Base-by-base conservation (phyloP, 2,113 vertebrate species). In the Origma solitaria region DNA sequence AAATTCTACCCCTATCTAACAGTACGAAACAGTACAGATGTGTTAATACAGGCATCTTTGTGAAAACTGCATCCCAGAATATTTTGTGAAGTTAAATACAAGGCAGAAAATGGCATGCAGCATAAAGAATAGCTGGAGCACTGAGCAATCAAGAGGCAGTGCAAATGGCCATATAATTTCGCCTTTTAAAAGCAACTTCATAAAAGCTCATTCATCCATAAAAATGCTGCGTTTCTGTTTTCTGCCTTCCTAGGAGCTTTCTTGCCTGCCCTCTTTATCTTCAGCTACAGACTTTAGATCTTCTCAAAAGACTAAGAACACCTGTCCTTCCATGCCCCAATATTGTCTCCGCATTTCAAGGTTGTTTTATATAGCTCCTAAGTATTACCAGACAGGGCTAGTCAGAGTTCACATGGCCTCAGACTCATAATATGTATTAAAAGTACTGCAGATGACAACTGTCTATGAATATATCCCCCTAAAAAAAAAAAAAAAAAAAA, bases 191-290 rank as follows among this genome's bases (percentile, higher is more conserved):
- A 96, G 88, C 79, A 93, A 95, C 94, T 75, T 77, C 86, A 97
- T 92, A 96, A 95, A 96, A 96, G 78, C 92, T 94, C 94, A 94
- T 96, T 97, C 93, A 96, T 96, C 86, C 83, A 78, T 88, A 91
- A 95, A 95, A 97, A 95, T 81, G 88, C 91, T 95, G 87, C 9
- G 2, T 91, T 97, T 95, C 78, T 95, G 77, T 93, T 97, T 94
- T 95, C 65, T 95, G 75, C 40, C 49, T 92, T 95, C 88, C 53
- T 89, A 82, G 85, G 75, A 95, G 90, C 54, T 77, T 91, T 88
- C 69, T 82, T 92, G 73, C 71, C 57, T 95, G 77, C 28, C 72
- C 73, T 19, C 47, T 95, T 92, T 94, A 86, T 90, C 40, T 5
- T 56, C 49, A 88, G 16, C 83, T 73, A 90, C 33, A 90, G 71